Evolutionary conservation across 2,888 invertebrate genomes (phyloP), one percentile per base, ranked within the genome.

Genomic region (Mythimna ferrago): DNA sequence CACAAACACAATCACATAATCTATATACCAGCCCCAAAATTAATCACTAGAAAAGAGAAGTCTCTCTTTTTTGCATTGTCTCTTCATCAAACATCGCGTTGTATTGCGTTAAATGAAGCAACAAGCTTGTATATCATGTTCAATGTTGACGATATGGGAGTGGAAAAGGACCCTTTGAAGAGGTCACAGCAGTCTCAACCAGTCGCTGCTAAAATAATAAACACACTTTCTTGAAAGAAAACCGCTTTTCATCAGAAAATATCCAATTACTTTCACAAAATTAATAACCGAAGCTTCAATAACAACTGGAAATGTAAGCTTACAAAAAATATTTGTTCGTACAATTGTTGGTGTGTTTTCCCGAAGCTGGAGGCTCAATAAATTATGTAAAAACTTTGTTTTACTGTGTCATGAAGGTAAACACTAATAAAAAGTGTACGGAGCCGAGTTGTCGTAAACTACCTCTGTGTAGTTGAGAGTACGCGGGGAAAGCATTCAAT

Each of bases 301-400:
- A 75, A 76, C 69, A 77, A 54, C 65, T 57, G 63, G 60, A 54
- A 81, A 67, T 62, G 77, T 67, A 73, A 80, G 70, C 41, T 54
- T 48, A 51, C n/a, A 56, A 60, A 68, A 81, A 74, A 53, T 66
- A 66, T 75, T 67, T 69, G 21, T 48, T 54, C 62, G 58, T 73
- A 74, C 68, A 73, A 71, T 65, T 53, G 61, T 60, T 61, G 65
- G 57, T 70, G 53, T 81, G 75, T 82, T 81, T 82, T 67, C 66
- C 56, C n/a, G 58, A 63, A 71, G 35, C 63, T 38, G 53, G 44
- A 69, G 72, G 72, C 65, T 14, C 70, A 70, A 81, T 84, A 84
- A 78, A 83, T 81, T 84, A 80, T 74, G 72, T 80, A 74, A 80
- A 84, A 84, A 78, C 81, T 82, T 84, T 73, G 76, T 68, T 83